These are phyloP conservation scores for Mormyrus iriodes DNA, from an alignment of 2,113 vertebrate species.

Conservation along the genomic window DNA sequence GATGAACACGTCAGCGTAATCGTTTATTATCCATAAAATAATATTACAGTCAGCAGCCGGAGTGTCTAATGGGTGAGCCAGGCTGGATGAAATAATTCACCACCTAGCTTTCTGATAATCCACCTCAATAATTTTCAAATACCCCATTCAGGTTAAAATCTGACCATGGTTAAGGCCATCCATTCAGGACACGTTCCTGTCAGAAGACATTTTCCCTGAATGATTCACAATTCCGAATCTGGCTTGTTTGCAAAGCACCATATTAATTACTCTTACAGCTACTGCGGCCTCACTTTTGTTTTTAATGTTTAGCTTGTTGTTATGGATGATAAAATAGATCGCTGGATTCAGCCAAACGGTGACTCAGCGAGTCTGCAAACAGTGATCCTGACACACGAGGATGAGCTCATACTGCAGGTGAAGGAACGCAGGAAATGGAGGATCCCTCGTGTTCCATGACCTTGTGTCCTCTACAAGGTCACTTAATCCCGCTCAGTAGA, in stretches of 20 bases:
- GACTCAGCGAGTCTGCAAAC: slow-evolving; percentile 6
- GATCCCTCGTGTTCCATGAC: not conserved
- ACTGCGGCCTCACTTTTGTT: not conserved
- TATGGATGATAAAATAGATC: not conserved
- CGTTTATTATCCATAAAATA: not conserved
- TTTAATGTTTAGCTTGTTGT: not conserved
- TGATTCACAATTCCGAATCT: not conserved
- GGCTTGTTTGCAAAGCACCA: not conserved
- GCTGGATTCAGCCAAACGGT: not conserved
- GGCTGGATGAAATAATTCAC: not conserved
- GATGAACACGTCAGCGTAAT: not conserved
- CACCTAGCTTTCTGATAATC: too few species aligned
- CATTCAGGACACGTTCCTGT: not conserved
- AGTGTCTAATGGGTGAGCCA: not conserved
- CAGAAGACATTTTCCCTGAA: not conserved
- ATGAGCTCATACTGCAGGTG: slow-evolving; percentile 15
- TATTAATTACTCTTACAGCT: not conserved
- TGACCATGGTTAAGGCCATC: not conserved
- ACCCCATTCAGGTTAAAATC: not conserved
- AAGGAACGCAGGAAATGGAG: not conserved
- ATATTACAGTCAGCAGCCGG: not conserved
- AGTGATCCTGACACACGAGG: not conserved
- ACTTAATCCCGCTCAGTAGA: not conserved
- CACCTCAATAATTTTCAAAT: not conserved
- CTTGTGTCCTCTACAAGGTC: not conserved